A percentile compares a stretch with the other conserved stretches of the same genome.
Evolutionary conservation across 2,888 invertebrate genomes (phyloP).

Genomic region (Heliconius cydno): DNA sequence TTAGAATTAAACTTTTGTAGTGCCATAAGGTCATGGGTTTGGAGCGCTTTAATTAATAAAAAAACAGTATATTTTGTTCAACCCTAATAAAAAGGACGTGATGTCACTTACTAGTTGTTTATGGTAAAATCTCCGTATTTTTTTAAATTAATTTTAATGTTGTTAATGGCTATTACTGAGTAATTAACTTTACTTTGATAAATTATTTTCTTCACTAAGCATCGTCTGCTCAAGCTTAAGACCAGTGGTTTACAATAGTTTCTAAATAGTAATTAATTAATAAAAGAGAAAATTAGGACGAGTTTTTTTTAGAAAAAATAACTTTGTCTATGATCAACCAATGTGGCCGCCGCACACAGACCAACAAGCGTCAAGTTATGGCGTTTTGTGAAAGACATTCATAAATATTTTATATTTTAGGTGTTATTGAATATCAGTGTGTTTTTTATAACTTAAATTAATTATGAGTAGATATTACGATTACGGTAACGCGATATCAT

Average conservation of each 20-base stretch:
- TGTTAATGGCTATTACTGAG: not conserved
- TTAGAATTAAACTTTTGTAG: too few relatives aligned
- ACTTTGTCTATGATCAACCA: constrained; percentile 76
- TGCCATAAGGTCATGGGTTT: too few relatives aligned
- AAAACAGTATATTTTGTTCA: constrained; percentile 51
- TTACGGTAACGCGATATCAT: constrained; percentile 82
- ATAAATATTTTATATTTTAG: constrained; percentile 59
- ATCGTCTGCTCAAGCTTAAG: not conserved
- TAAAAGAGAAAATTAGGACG: constrained; percentile 1
- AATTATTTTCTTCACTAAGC: not conserved
- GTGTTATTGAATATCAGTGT: constrained; percentile 66
- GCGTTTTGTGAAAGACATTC: constrained; percentile 71
- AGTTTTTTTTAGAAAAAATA: constrained; percentile 22
- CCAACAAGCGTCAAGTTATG: constrained; percentile 74
- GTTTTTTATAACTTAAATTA: constrained; percentile 64
- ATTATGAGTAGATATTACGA: constrained; percentile 84
- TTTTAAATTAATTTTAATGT: not conserved
- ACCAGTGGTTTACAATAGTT: not conserved
- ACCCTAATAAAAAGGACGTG: constrained; percentile 62
- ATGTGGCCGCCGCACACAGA: constrained; percentile 79
- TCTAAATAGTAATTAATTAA: not conserved
- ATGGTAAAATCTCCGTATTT: constrained; percentile 15
- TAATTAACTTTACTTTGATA: not conserved
- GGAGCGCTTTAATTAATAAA: not conserved
- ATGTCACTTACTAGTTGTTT: constrained; percentile 14